Evolutionary conservation across 2,888 invertebrate genomes (phyloP).

Genomic region (Xestia xanthographa): DNA sequence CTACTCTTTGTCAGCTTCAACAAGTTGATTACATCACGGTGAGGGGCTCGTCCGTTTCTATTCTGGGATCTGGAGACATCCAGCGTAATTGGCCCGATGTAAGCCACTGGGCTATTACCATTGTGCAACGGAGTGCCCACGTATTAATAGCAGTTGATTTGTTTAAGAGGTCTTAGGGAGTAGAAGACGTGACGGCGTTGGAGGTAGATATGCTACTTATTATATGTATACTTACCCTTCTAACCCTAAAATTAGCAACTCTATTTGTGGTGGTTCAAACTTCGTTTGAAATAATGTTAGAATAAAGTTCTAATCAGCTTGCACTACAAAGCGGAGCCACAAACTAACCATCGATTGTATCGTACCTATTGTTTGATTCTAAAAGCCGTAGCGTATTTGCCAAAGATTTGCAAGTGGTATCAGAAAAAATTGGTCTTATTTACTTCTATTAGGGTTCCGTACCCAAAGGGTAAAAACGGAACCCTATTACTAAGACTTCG

Average conservation of each 20-base stretch:
- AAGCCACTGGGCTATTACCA: slow-evolving; percentile 69
- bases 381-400: neutral
- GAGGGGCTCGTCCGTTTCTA: slow-evolving; percentile 75
- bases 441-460: too few relatives aligned
- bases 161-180: slow-evolving; percentile 35
- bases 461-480: too few relatives aligned
- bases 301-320: too few relatives aligned
- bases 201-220: slow-evolving; percentile 8
- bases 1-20: slow-evolving; percentile 52
- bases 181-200: neutral
- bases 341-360: too few relatives aligned
- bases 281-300: too few relatives aligned
- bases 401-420: neutral
- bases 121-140: slow-evolving; percentile 56
- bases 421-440: neutral
- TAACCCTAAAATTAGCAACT: too few relatives aligned
- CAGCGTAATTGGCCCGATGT: slow-evolving; percentile 70
- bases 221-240: too few relatives aligned
- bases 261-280: too few relatives aligned
- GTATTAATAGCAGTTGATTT: slow-evolving; percentile 49
- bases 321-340: too few relatives aligned
- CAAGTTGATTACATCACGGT: slow-evolving; percentile 53
- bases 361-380: neutral
- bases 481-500: too few relatives aligned
- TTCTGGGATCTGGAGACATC: slow-evolving; percentile 70